Evolutionary conservation across 1,140 invertebrate species (phyloP).

Genomic region (Drosophila arawakana): DNA sequence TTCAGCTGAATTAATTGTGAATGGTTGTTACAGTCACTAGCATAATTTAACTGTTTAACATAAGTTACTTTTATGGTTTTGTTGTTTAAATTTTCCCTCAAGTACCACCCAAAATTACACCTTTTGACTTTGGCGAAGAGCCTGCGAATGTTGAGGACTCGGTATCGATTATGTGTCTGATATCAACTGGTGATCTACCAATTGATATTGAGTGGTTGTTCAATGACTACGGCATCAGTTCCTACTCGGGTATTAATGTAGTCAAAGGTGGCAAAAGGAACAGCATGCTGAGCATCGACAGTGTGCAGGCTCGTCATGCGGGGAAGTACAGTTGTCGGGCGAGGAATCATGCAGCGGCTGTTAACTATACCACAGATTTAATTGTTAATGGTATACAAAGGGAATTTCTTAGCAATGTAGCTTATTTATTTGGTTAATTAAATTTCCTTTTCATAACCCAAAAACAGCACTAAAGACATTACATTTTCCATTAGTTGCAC

Average conservation of each 20-base stretch:
- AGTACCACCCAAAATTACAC: conserved; percentile 70
- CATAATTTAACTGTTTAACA: neutral
- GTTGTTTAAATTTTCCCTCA: conserved; percentile 7
- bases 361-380: conserved; percentile 88
- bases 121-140: conserved; percentile 90
- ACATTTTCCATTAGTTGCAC: conserved; percentile 85
- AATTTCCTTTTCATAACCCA: conserved; percentile 40
- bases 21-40: conserved; percentile 86
- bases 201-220: conserved; percentile 91
- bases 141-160: conserved; percentile 92
- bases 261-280: conserved; percentile 90
- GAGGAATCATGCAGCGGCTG: conserved; percentile 89
- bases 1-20: conserved; percentile 89
- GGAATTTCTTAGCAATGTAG: conserved; percentile 43
- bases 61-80: conserved; percentile 13
- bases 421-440: conserved; percentile 46
- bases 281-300: conserved; percentile 91
- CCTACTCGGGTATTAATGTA: conserved; percentile 89
- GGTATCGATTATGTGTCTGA: conserved; percentile 90
- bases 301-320: conserved; percentile 90
- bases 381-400: conserved; percentile 89
- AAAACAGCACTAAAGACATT: conserved; percentile 7
- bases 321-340: conserved; percentile 93
- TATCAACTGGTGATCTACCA: conserved; percentile 91
- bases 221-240: conserved; percentile 88